A percentile compares a stretch with the other conserved stretches of the same genome.
Evolutionary conservation across 2,113 vertebrate species (phyloP).

Genomic region (Dasypus novemcinctus): DNA sequence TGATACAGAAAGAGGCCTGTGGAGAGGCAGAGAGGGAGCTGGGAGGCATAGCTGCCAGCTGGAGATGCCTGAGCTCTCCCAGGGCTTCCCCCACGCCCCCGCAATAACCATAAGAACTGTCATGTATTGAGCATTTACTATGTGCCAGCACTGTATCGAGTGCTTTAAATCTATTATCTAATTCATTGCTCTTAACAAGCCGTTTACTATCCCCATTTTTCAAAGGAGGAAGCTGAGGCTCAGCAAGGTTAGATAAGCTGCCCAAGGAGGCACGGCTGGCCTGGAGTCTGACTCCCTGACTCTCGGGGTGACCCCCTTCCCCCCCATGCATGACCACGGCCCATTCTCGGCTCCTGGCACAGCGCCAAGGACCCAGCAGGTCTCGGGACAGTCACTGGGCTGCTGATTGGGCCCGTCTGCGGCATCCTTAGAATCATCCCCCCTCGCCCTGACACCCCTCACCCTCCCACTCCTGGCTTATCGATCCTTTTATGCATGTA

Average conservation of each 20-base stretch:
- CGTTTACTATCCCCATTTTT: not conserved
- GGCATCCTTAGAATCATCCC: slow-evolving; percentile 22
- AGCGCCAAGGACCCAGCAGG: not conserved
- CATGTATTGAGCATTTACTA: no score
- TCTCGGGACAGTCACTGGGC: not conserved
- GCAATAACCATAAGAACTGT: not conserved
- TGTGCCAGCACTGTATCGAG: not conserved
- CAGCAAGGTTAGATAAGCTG: not conserved
- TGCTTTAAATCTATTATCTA: not conserved
- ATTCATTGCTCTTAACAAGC: not conserved
- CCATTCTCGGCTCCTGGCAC: not conserved
- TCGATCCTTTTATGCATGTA: slow-evolving; percentile 83
- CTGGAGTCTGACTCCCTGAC: not conserved
- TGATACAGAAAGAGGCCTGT: not conserved
- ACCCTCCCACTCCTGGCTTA: slow-evolving; percentile 72
- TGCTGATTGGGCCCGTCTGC: not conserved
- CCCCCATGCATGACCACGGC: not conserved
- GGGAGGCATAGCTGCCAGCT: not conserved
- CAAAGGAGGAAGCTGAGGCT: no score
- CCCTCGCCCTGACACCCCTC: not conserved
- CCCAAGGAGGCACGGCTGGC: not conserved
- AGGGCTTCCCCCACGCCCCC: no score
- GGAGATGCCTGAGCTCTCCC: not conserved
- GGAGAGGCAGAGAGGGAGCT: not conserved
- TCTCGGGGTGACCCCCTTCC: not conserved